Base-by-base conservation (phyloP, 2,888 invertebrate species). In the Lamellibrachia satsuma region DNA sequence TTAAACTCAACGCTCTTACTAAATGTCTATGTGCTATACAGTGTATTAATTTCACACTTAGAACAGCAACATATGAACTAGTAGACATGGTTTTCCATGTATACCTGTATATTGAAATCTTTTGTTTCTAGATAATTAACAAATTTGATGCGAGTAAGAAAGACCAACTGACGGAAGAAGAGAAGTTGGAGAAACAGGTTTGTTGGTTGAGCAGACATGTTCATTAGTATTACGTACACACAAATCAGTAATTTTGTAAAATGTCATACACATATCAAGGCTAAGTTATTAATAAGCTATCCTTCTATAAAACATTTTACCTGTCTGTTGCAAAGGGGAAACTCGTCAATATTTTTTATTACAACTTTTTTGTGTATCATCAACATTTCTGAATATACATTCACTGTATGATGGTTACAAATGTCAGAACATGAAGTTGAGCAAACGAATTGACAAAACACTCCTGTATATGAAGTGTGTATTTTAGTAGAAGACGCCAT, bases 111-210 rank as follows among this genome's bases (percentile, higher is more conserved):
- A 51, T 91, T 52, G 90, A 91, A 57, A n/a, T 92, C 4, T 11
- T 91, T 91, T 39, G 51, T 93, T 60, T 57, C 52, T 75, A 94
- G 97, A 94, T 99, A 0, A 98, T 99, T 93, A 99, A 99, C 96
- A 98, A 97, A 94, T 97, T 98, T 94, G 97, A 97, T 9, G 95
- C 97, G 0, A 97, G 97, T 92, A 97, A 95, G n/a, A 93, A 95
- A 22, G 98, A 98, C 93, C 97, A 97, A 95, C 96, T 99, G 90
- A 97, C 98, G 0, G 99, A 99, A 94, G 99, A 99, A 27, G 98
- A 99, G 95, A 98, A 98, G 94, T 98, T 98, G 95, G 97, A 97
- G 55, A 97, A 97, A 95, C 96, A 96, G 95, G 96, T 96, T 51
- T 75, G 75, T 57, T 57, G 15, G 60, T 22, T 9, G 75, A 22